Conservation (phyloP, 2,113 vertebrate genomes). For the Naja naja region DNA sequence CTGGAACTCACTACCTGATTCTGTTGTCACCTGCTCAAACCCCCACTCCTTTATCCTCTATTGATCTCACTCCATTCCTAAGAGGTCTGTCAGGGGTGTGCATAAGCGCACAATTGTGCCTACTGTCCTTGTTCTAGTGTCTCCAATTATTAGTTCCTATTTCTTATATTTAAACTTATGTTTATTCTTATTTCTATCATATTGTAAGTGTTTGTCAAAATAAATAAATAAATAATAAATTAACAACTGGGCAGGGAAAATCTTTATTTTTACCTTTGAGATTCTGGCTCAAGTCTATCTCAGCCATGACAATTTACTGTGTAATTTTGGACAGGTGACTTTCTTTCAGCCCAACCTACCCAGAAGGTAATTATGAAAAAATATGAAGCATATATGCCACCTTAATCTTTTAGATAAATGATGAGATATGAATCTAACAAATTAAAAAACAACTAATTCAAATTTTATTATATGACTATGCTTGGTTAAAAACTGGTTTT, state of each 20-base stretch:
- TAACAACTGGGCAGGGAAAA: not conserved
- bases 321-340: not conserved
- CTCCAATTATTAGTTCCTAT: too few species aligned
- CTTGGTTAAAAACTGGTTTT: not conserved
- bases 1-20: too few species aligned
- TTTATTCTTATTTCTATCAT: too few species aligned
- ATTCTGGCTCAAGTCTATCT: not conserved
- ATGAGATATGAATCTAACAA: not conserved
- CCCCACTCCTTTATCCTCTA: too few species aligned
- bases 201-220: too few species aligned
- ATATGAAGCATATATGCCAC: not conserved
- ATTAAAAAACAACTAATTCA: not conserved
- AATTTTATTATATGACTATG: not conserved
- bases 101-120: too few species aligned
- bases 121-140: too few species aligned
- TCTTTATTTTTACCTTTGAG: not conserved
- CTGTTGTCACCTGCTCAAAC: too few species aligned
- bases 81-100: too few species aligned
- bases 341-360: not conserved
- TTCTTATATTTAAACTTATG: too few species aligned
- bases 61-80: too few species aligned
- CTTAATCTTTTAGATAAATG: not conserved
- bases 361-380: not conserved
- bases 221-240: too few species aligned
- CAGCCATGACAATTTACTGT: not conserved